Conservation (phyloP, 2,113 vertebrate species). For the Strix uralensis region DNA sequence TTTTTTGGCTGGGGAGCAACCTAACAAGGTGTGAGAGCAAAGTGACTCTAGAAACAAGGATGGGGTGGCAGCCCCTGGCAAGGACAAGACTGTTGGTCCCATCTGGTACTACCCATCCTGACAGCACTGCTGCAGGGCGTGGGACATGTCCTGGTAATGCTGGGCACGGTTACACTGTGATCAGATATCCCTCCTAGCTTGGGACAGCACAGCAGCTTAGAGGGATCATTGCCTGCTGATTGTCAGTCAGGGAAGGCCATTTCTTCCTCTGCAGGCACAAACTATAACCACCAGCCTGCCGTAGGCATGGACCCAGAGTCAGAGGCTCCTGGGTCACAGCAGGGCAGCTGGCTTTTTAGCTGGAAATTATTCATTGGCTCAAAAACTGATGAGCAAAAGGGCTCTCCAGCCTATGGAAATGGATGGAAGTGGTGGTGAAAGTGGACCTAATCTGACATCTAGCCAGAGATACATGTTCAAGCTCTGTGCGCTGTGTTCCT, state of each 20-base stretch:
- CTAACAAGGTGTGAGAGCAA: not conserved
- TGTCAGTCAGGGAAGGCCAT: not conserved
- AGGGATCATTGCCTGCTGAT: not conserved
- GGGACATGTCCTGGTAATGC: not conserved
- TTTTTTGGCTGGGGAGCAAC: not conserved
- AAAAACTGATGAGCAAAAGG: not conserved
- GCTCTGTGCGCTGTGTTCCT: not conserved
- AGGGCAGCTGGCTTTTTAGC: not conserved
- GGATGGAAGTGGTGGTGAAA: not conserved
- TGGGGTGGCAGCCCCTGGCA: not conserved
- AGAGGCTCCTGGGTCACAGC: not conserved
- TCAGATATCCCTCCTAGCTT: not conserved
- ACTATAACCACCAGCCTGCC: not conserved
- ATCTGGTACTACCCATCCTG: not conserved
- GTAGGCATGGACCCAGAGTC: not conserved
- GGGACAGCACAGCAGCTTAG: not conserved
- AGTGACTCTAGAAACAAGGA: not conserved
- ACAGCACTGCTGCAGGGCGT: not conserved
- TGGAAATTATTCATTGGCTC: not conserved
- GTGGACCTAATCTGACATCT: not conserved
- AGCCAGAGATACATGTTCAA: rapidly evolving
- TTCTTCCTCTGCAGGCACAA: not conserved
- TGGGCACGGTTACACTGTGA: not conserved
- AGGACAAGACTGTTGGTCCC: not conserved
- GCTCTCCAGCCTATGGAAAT: not conserved